Base-by-base conservation (phyloP, 1,140 invertebrate genomes). In the Neuroterus valhalla region DNA sequence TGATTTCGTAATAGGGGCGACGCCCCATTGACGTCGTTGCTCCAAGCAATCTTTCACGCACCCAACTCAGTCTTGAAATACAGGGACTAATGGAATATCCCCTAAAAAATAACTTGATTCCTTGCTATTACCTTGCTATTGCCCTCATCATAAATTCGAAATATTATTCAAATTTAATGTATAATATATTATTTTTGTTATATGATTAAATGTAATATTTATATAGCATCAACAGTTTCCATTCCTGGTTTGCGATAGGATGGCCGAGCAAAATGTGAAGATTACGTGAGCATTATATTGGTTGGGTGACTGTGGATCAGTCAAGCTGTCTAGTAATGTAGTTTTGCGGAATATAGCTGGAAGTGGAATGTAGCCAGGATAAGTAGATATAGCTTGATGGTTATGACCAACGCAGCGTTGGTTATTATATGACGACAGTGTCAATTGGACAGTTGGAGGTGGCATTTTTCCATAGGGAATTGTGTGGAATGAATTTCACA, bases 391-490 rank as follows among this genome's bases (percentile, higher is more conserved):
- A 62, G 55, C 21, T 38, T 62, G 55, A 8, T 62, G 55, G 55
- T 62, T 62, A 62, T 62, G 31, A 62, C 55, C 52, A 31, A 31
- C 17, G 21, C 48, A 10, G 48, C 21, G 17, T 50, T 50, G 14
- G 23, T 62, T 62, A 62, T 62, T 38, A 38, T 62, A 62, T 62
- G 31, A 62, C 31, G 55, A 42, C 74, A 42, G 21, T 75, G 52
- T 70, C 78, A 76, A 74, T 79, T 79, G 74, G 74, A 76, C 78
- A 76, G 74, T 46, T 79, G 78, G 74, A 76, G 72, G 68, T 76
- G 72, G 70, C 71, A 68, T 52, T 67, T 55, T 26, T 66, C 66
- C 66, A 68, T 68, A 67, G 21, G 55, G 55, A 62, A 62, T 62
- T 62, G 23, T 62, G 17, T 26, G 23, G 21, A 62, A 62, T 23